Conservation (phyloP, 2,113 vertebrate genomes). For the Mormyrus lacerda region DNA sequence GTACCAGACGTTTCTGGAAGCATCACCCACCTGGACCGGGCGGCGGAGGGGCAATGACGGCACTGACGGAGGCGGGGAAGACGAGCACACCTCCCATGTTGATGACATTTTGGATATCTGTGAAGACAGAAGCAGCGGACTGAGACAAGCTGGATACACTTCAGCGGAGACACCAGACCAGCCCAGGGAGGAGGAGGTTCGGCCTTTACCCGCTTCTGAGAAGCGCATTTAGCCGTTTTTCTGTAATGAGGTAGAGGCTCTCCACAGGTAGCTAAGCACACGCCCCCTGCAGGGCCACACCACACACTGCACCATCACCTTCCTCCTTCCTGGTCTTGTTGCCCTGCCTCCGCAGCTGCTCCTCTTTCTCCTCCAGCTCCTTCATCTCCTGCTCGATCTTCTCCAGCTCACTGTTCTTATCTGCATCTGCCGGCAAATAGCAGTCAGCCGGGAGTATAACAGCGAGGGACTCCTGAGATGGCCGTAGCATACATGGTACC, state of each 20-base stretch:
- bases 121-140: neutral
- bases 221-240: neutral
- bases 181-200: neutral
- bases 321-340: neutral
- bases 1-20: neutral
- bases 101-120: neutral
- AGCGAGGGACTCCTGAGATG: neutral
- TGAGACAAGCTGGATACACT: neutral
- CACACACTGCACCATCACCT: neutral
- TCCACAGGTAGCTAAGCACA: neutral
- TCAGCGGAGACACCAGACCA: neutral
- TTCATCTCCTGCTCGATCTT: constrained; percentile 35
- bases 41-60: constrained; percentile 38
- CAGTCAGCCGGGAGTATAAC: neutral
- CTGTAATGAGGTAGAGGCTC: neutral
- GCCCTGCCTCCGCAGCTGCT: constrained; percentile 27
- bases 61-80: neutral
- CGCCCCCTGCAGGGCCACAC: neutral
- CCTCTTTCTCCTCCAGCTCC: constrained; percentile 28
- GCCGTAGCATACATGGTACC: neutral
- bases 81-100: neutral
- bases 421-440: neutral
- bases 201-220: neutral
- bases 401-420: constrained; percentile 21
- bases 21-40: constrained; percentile 32